phyloP scores from a whole-genome alignment of 2,888 invertebrate species.

The Thecophora atra region DNA sequence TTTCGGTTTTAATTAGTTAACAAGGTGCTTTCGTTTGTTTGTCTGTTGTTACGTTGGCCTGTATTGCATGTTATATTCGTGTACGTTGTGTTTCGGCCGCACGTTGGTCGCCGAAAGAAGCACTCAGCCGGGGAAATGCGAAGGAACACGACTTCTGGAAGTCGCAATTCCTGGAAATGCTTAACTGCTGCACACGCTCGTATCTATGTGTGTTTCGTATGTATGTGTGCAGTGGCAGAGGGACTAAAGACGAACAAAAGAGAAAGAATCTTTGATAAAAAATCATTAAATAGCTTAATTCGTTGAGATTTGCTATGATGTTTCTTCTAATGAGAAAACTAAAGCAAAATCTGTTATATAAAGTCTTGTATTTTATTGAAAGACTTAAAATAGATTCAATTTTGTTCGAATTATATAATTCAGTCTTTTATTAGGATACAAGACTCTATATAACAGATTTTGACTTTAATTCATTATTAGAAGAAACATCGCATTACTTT shows the following conservation, averaged over 20 bases:
- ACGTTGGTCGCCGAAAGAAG: constrained; percentile 13
- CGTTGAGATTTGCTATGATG: background rate
- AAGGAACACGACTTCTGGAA: constrained; percentile 58
- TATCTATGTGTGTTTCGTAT: background rate
- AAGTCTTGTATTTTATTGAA: too few species aligned
- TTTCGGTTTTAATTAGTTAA: constrained; percentile 64
- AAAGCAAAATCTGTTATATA: too few species aligned
- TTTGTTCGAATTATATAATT: too few species aligned
- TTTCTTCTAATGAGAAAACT: too few species aligned
- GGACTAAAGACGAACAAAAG: too few species aligned
- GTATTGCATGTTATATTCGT: constrained; percentile 57
- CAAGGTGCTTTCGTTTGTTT: constrained; percentile 60
- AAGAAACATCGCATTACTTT: too few species aligned
- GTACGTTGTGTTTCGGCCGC: constrained; percentile 37
- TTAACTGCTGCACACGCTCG: constrained; percentile 38
- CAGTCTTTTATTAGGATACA: too few species aligned
- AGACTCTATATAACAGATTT: too few species aligned
- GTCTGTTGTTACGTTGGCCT: constrained; percentile 30
- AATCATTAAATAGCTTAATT: background rate
- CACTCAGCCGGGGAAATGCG: constrained; percentile 24
- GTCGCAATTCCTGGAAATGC: constrained; percentile 57
- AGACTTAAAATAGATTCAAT: too few species aligned
- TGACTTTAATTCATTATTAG: too few species aligned
- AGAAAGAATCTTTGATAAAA: background rate
- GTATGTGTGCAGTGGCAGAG: too few species aligned